Conservation (phyloP, 2,113 vertebrate genomes). For the Oreochromis spilurus region DNA sequence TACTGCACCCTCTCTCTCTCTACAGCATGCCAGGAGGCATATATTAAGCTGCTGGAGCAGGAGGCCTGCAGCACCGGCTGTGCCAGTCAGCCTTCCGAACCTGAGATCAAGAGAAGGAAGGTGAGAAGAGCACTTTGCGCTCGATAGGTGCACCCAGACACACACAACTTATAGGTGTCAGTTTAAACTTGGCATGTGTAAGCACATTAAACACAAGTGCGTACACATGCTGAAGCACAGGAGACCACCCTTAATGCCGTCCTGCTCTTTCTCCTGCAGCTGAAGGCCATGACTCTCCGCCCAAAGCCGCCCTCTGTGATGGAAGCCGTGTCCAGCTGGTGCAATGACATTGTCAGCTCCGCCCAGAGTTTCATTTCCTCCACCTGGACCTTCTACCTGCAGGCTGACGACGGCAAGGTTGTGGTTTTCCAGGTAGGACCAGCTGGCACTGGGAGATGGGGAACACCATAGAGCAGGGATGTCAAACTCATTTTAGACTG, state of each 20-base stretch:
- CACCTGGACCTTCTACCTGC: slow-evolving; percentile 97
- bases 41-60: slow-evolving; percentile 82
- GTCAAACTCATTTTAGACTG: not conserved
- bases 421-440: slow-evolving; percentile 90
- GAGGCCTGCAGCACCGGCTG: slow-evolving; percentile 86
- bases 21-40: slow-evolving; percentile 90
- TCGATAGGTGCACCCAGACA: not conserved
- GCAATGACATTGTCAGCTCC: slow-evolving; percentile 90
- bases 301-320: slow-evolving; percentile 76
- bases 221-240: not conserved
- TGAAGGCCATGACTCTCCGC: slow-evolving; percentile 71
- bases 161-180: not conserved
- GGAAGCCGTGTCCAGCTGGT: slow-evolving; percentile 87
- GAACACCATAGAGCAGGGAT: not conserved
- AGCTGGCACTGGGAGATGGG: not conserved
- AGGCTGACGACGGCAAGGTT: slow-evolving; percentile 91
- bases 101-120: slow-evolving; percentile 82
- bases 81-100: slow-evolving; percentile 80
- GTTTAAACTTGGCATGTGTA: not conserved
- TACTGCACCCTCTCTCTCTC: not conserved
- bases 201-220: not conserved
- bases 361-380: slow-evolving; percentile 97
- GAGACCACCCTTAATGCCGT: not conserved
- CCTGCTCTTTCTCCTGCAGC: slow-evolving; percentile 32
- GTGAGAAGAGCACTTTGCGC: slow-evolving; percentile 55